Evolutionary conservation across 2,797 vertebrate genomes (phyloP).

Genomic region (Enteromius argenteus): DNA sequence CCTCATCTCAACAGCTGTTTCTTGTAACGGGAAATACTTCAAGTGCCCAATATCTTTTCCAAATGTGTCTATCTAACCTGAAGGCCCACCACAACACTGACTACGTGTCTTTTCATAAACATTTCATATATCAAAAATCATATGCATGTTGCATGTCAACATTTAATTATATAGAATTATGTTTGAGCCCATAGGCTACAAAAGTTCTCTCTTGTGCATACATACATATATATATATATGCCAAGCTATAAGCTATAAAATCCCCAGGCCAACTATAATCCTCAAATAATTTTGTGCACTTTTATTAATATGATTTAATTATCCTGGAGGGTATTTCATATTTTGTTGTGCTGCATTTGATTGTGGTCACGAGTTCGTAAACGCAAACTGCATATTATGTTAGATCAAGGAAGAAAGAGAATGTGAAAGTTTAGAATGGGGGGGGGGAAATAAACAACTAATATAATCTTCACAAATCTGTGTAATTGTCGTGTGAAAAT

Average conservation of each 20-base stretch:
- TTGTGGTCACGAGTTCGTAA: not conserved
- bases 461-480: slow-evolving; percentile 71
- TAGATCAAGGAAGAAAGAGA: slow-evolving; percentile 12
- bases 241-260: no score
- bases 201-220: no score
- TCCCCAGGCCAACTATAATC: not conserved
- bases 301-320: no score
- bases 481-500: slow-evolving; percentile 69
- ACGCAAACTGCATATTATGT: not conserved
- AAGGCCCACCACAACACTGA: slow-evolving; percentile 51
- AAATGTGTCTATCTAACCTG: slow-evolving; percentile 74
- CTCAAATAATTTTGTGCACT: not conserved
- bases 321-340: not conserved
- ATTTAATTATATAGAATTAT: not conserved
- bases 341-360: not conserved
- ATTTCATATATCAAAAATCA: not conserved
- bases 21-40: slow-evolving; percentile 83
- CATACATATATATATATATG: no score
- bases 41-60: slow-evolving; percentile 79
- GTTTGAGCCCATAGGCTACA: not conserved
- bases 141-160: not conserved
- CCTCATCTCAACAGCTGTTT: slow-evolving; percentile 81
- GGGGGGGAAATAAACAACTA: slow-evolving; percentile 39
- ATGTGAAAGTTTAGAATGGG: slow-evolving; percentile 45
- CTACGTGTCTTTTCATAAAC: slow-evolving; percentile 20